Conservation (phyloP, 1,140 invertebrate species). For the Drosophila baimaii region DNA sequence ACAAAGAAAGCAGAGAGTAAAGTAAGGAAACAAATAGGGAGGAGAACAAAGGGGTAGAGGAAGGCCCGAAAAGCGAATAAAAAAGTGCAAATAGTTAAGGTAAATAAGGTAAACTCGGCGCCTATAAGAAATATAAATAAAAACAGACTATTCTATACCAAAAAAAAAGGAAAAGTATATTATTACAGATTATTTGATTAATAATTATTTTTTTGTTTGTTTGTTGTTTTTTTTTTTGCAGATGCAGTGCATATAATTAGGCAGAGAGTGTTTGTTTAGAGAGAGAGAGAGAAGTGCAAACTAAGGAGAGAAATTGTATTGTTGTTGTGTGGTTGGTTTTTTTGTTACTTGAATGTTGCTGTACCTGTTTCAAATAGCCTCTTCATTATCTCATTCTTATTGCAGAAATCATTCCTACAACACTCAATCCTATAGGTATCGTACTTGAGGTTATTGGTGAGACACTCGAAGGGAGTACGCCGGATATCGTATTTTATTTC, state of each 20-base stretch:
- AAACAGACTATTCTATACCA: constrained; percentile 39
- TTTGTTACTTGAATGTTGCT: constrained; percentile 50
- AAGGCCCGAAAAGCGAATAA: constrained; percentile 35
- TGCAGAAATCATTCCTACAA: constrained; percentile 83
- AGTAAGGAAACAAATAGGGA: constrained; percentile 20
- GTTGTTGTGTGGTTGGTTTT: constrained; percentile 40
- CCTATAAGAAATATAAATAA: constrained; percentile 21
- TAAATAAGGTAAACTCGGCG: constrained; percentile 46
- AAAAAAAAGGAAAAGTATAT: constrained; percentile 29
- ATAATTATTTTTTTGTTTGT: constrained; percentile 36
- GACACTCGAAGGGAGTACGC: constrained; percentile 77
- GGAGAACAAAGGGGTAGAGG: constrained; percentile 1
- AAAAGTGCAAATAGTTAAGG: constrained; percentile 42
- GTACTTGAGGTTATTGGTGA: constrained; percentile 69
- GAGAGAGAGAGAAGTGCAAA: constrained; percentile 64
- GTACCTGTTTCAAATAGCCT: constrained; percentile 81
- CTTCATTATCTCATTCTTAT: constrained; percentile 82
- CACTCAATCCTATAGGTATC: constrained; percentile 80
- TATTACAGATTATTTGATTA: constrained; percentile 52
- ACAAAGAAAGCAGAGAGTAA: constrained; percentile 23
- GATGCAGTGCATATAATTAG: constrained; percentile 70
- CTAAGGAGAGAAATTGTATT: constrained; percentile 54
- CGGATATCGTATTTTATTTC: constrained; percentile 78
- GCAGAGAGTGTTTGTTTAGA: constrained; percentile 49
- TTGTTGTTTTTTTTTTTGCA: constrained; percentile 25